Evolutionary conservation across 2,113 vertebrate species (phyloP), one percentile per base, ranked within the genome.

Genomic region (Nycticebus coucang): DNA sequence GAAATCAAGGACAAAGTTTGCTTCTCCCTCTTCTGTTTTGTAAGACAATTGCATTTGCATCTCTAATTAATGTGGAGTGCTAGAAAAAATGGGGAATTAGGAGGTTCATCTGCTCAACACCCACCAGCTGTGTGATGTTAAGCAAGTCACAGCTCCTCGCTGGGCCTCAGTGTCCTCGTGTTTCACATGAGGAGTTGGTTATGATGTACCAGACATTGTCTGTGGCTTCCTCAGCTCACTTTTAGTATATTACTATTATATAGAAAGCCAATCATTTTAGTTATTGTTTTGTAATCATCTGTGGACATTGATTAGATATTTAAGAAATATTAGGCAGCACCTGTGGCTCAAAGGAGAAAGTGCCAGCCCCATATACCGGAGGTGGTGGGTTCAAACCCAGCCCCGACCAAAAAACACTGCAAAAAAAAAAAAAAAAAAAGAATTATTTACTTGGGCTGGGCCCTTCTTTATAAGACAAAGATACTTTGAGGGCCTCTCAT

Each of bases 401-500:
- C n/a, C n/a, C n/a, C n/a, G n/a, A n/a, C n/a, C n/a, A n/a, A n/a
- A n/a, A n/a, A n/a, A n/a, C n/a, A n/a, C n/a, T n/a, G n/a, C n/a
- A n/a, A n/a, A n/a, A n/a, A n/a, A n/a, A n/a, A n/a, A n/a, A n/a
- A n/a, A n/a, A n/a, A n/a, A n/a, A n/a, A n/a, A n/a, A n/a, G n/a
- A n/a, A n/a, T n/a, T n/a, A n/a, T 80, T 93, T 69, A n/a, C 17
- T 81, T 75, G 55, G 24, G 4, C 7, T 92, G 55, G 24, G 24
- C 17, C 77, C n/a, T 80, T 82, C 24, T 77, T 92, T 87, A 75
- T 83, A 83, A 94, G 80, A 33, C 5, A 24, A 96, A 21, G 19
- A 17, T 92, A 93, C 86, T 77, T 59, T 68, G 75, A 92, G 77
- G 22, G 50, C 18, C 35, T 80, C 71, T 85, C 12, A 28, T 83